Conservation (phyloP, 2,888 invertebrate genomes). For the Opisthograptis luteolata region DNA sequence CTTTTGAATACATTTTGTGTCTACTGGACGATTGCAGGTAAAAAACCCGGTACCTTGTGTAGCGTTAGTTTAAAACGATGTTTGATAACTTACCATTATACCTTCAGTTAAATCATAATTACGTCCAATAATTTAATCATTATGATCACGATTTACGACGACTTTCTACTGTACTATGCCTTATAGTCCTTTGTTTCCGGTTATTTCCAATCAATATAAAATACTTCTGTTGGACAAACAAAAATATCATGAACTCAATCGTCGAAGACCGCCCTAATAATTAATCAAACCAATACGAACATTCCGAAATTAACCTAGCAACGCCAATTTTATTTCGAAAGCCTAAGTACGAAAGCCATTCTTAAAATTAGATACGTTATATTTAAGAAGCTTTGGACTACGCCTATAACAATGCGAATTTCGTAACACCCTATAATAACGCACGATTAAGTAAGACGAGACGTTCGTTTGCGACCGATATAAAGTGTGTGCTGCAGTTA, state of each 20-base stretch:
- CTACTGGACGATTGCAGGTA: slow-evolving; percentile 52
- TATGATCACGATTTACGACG: slow-evolving; percentile 2
- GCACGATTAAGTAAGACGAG: no score
- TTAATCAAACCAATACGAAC: not conserved
- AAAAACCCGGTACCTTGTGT: slow-evolving; percentile 67
- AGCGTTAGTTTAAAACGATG: slow-evolving; percentile 65
- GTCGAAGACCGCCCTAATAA: not conserved
- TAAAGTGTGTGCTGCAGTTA: not conserved
- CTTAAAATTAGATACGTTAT: not conserved
- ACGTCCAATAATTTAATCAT: slow-evolving; percentile 4
- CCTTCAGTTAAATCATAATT: slow-evolving; percentile 3
- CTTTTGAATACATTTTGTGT: slow-evolving; percentile 52
- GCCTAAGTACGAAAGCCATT: slow-evolving; percentile 4
- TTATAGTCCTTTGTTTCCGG: slow-evolving; percentile 8
- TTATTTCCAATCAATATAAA: slow-evolving; percentile 20
- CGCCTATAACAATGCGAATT: not conserved
- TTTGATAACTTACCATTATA: slow-evolving; percentile 50
- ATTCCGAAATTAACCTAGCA: slow-evolving; percentile 1
- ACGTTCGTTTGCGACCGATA: not conserved
- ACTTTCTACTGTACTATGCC: not conserved
- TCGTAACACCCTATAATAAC: not conserved
- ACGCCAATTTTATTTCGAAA: not conserved
- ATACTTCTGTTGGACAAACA: slow-evolving; percentile 16
- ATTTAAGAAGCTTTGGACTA: not conserved
- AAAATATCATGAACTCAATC: slow-evolving; percentile 1